Evolutionary conservation across 1,140 invertebrate species (phyloP), one percentile per base, ranked within the genome.

Genomic region (Oppia nitens): DNA sequence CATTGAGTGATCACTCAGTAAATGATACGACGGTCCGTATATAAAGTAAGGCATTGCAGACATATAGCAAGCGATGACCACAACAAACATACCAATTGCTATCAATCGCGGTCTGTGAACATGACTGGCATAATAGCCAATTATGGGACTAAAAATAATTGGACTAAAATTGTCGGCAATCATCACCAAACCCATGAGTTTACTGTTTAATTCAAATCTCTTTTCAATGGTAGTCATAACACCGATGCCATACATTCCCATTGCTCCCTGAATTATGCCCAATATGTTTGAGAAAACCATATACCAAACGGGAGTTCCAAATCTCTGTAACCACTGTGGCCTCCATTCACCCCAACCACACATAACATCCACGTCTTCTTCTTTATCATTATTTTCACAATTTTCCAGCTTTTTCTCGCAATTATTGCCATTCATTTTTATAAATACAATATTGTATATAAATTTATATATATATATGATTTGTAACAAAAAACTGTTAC

Each of bases 181-280:
- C 24, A 67, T 23, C n/a, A 67, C 63, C 17, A 66, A 67, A 81
- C 82, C 82, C 55, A 81, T 82, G 40, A 80, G 82, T 68, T 79
- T 78, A 11, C 81, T 84, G 0, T 82, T 81, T 65, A 85, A 84
- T 65, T 82, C 84, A 67, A 84, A 87, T 62, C 83, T 75, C 66
- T 86, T 86, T 67, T 87, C 84, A 26, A 87, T 74, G 0, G 84
- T 87, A 45, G 83, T 83, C 49, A 85, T 80, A 4, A 81, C 83
- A 11, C 82, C 83, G 47, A 82, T 82, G 60, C 83, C 83, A 66
- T 86, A 86, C 1, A 82, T 77, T 64, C 80, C 84, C 60, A 80
- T 78, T 60, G 83, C 82, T n/a, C 79, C 79, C 64, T 83, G 83
- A 53, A 83, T 76, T 62, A 82, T 79, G 6, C 82, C 83, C 1